Percentiles rank a stretch among this genome's conserved stretches.
These are phyloP conservation scores for Limulus polyphemus DNA, from an alignment of 2,888 invertebrate species.

Conservation along the genomic window DNA sequence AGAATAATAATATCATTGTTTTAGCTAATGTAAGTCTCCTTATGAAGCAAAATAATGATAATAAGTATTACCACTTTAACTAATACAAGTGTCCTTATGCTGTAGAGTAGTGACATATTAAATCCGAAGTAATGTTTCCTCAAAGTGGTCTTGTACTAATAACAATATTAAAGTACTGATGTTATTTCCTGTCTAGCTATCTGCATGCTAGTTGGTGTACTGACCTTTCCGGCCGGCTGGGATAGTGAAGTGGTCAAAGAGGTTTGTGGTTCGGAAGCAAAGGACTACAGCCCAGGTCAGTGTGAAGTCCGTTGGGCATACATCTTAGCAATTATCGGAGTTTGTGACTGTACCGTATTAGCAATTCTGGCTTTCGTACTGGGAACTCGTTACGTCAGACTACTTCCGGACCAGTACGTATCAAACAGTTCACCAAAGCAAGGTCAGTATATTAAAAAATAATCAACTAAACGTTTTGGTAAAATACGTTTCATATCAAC, in stretches of 20 bases:
- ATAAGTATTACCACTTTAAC: too few relatives aligned
- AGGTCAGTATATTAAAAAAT: too few relatives aligned
- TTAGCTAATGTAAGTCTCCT: too few relatives aligned
- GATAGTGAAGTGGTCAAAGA: slow-evolving; percentile 64
- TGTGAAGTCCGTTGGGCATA: slow-evolving; percentile 90
- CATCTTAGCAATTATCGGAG: slow-evolving; percentile 77
- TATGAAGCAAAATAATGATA: too few relatives aligned
- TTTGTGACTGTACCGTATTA: slow-evolving; percentile 66
- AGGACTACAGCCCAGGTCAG: slow-evolving; percentile 60
- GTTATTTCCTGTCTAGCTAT: slow-evolving; percentile 53
- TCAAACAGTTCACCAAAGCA: slow-evolving; percentile 15
- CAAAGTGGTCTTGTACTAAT: not conserved
- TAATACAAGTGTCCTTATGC: too few relatives aligned
- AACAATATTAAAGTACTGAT: not conserved
- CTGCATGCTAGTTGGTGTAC: slow-evolving; percentile 74
- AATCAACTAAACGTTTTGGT: not conserved
- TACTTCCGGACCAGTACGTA: slow-evolving; percentile 36
- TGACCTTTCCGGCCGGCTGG: slow-evolving; percentile 85
- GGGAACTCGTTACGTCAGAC: slow-evolving; percentile 71
- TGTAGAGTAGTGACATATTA: too few relatives aligned
- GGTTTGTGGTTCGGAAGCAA: slow-evolving; percentile 65
- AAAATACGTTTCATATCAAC: not conserved
- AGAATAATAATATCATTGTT: too few relatives aligned
- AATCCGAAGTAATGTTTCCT: too few relatives aligned
- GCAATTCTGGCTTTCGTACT: slow-evolving; percentile 84